These are phyloP conservation scores for Pseudanteris insignis DNA, from an alignment of 2,888 invertebrate genomes.

Conservation along the genomic window DNA sequence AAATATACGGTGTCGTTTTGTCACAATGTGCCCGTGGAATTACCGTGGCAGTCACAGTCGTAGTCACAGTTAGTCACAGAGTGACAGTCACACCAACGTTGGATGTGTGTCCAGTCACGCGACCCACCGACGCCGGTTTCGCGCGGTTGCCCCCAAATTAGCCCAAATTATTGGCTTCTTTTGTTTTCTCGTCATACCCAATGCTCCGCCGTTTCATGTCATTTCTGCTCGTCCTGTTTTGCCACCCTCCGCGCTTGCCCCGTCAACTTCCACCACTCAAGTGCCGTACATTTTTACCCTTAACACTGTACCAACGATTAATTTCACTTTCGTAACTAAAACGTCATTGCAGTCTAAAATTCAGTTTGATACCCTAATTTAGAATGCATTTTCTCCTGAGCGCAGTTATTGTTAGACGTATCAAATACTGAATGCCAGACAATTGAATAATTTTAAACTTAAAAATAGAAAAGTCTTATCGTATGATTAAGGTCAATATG, in stretches of 20 bases:
- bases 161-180: constrained; percentile 66
- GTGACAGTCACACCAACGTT: constrained; percentile 49
- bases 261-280: constrained; percentile 11
- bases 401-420: no score
- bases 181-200: constrained; percentile 65
- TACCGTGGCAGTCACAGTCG: constrained; percentile 46
- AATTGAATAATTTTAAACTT: no score
- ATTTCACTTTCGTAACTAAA: constrained; percentile 12
- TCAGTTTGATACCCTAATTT: no score
- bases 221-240: constrained; percentile 54
- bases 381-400: no score
- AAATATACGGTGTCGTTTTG: constrained; percentile 51
- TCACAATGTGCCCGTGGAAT: constrained; percentile 47
- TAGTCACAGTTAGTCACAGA: constrained; percentile 51
- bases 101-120: constrained; percentile 48
- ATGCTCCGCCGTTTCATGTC: constrained; percentile 58
- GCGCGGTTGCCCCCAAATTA: constrained; percentile 65
- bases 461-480: no score
- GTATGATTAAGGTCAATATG: no score
- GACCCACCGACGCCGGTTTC: constrained; percentile 55
- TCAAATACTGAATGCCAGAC: no score
- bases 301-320: constrained; percentile 25
- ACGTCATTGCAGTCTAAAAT: no score
- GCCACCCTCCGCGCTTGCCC: constrained; percentile 45
- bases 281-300: no score